phyloP scores from a whole-genome alignment of 2,797 vertebrate genomes.

The Sebastes steindachneri region DNA sequence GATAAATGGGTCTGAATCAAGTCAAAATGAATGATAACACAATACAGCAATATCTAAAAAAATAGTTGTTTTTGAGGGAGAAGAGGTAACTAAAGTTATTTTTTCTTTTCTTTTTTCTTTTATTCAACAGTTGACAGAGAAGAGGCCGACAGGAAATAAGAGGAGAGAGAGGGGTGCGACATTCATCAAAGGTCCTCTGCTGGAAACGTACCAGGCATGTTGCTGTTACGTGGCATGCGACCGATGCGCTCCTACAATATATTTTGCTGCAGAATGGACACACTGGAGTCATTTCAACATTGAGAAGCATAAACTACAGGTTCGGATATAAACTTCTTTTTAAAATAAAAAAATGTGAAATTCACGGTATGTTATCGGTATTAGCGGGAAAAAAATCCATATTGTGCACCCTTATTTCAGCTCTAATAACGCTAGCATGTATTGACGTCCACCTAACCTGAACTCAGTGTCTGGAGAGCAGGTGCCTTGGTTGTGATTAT shows the following conservation, averaged over 20 bases:
- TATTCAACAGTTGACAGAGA: neutral
- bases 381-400: too few relatives aligned
- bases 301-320: neutral
- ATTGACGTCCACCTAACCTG: neutral
- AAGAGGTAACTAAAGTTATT: neutral
- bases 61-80: neutral
- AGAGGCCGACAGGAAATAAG: neutral
- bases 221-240: neutral
- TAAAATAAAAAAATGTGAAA: too few relatives aligned
- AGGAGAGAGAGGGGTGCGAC: neutral
- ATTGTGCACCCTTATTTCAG: neutral
- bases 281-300: neutral
- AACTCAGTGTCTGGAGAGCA: neutral
- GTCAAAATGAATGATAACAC: too few relatives aligned
- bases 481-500: neutral
- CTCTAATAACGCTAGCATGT: neutral
- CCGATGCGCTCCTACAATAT: neutral
- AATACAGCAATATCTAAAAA: too few relatives aligned
- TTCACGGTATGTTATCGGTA: rapidly evolving
- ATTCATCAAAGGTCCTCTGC: neutral
- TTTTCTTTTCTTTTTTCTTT: neutral
- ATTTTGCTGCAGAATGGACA: neutral
- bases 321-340: too few relatives aligned
- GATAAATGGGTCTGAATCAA: too few relatives aligned
- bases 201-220: neutral